Base-by-base conservation (phyloP, 2,113 vertebrate genomes). In the Melanotaenia duboulayi region DNA sequence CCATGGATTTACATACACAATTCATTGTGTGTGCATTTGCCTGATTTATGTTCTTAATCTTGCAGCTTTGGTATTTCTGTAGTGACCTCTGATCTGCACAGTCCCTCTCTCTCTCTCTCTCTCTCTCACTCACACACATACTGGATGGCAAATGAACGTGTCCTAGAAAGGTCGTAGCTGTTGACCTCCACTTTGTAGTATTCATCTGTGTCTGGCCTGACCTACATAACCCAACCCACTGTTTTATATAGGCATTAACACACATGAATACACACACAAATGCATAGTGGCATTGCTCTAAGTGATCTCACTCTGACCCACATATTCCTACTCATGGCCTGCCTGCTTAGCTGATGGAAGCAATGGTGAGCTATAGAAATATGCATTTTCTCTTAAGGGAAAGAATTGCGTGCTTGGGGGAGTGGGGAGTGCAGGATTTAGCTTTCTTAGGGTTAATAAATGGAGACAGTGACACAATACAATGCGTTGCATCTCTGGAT, bases 161-260 rank as follows among this genome's bases (percentile, higher is more conserved):
- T 78, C 65, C 74, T 65, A 70, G 57, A 83, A 67, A 86, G 89
- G 78, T 82, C 71, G 49, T n/a, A 52, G 59, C 44, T 74, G 71
- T 70, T 82, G 66, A 69, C 74, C 73, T 75, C 24, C 67, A 23
- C 65, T 68, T 66, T 10, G 71, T 70, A 51, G 46, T 35, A 39
- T 71, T 80, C 51, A 77, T 79, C 62, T 81, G 46, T 58, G 57
- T 72, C 39, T 58, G 24, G 49, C 16, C 78, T 90, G 84, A 90
- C 81, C 79, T 62, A 86, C 76, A 87, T 79, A 82, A 71, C 71
- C 42, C 59, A 44, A 56, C 25, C 51, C 80, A 50, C 66, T 59
- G 37, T 61, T 25, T 54, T 75, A 66, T 70, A 74, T 56, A 70
- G 74, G 67, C 58, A 69, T 55, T 52, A 55, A 61, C 55, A 51